Percentiles rank a stretch among this genome's conserved stretches.
phyloP scores from a whole-genome alignment of 2,797 vertebrate species.

The Labroides dimidiatus region DNA sequence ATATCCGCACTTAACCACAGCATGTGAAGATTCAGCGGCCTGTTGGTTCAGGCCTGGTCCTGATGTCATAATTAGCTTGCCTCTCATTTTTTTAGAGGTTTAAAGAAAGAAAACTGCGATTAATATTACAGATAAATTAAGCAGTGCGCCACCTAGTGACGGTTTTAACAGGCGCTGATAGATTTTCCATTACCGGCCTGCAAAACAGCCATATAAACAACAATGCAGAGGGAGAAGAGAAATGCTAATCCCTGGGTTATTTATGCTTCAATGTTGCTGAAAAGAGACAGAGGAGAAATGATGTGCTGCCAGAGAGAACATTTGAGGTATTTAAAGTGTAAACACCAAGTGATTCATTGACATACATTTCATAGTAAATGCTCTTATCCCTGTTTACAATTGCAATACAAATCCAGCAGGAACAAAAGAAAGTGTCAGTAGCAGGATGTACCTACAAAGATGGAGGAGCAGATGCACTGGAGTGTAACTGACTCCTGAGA shows the following conservation, averaged over 20 bases:
- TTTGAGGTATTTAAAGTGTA: neutral
- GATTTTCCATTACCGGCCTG: conserved; percentile 24
- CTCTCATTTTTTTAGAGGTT: conserved; percentile 50
- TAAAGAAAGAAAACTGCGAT: conserved; percentile 50
- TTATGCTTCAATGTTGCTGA: conserved; percentile 10
- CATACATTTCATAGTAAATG: neutral
- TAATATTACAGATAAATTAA: conserved; percentile 28
- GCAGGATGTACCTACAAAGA: conserved; percentile 13
- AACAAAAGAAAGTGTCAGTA: neutral
- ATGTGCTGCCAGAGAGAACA: neutral
- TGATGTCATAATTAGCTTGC: conserved; percentile 41
- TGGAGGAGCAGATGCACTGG: neutral
- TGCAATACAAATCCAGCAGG: conserved; percentile 1
- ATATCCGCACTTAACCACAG: neutral
- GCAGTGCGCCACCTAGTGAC: conserved; percentile 67
- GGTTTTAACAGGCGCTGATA: conserved; percentile 6
- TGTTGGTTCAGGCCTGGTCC: conserved; percentile 34
- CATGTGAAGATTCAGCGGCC: neutral
- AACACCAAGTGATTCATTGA: conserved; percentile 22
- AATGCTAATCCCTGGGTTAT: conserved; percentile 13
- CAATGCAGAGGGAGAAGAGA: conserved; percentile 27
- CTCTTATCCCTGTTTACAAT: neutral
- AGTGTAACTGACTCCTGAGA: neutral
- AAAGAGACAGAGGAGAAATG: conserved; percentile 4
- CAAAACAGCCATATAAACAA: conserved; percentile 43